These are phyloP conservation scores for Phoxinus phoxinus DNA, from an alignment of 2,113 vertebrate species.

Conservation along the genomic window DNA sequence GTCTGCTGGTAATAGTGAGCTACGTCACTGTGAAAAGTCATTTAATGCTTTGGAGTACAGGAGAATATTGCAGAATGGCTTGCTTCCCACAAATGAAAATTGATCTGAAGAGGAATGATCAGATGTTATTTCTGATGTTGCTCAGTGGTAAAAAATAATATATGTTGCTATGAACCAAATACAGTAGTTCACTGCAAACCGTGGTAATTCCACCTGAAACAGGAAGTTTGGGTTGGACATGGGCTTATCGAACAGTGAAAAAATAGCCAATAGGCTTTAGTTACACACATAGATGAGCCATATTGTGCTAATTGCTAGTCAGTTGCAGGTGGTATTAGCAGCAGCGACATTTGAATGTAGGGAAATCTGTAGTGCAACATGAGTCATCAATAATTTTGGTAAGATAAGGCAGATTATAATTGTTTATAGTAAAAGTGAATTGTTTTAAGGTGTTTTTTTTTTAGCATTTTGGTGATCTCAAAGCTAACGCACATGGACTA, in stretches of 20 bases:
- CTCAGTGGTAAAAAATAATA: background rate
- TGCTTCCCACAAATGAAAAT: too few species aligned
- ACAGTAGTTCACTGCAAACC: background rate
- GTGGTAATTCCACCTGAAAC: background rate
- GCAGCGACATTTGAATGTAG: background rate
- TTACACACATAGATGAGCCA: background rate
- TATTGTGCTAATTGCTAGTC: background rate
- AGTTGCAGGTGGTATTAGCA: background rate
- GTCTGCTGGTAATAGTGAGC: too few species aligned
- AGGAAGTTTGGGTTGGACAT: background rate
- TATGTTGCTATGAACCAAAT: background rate
- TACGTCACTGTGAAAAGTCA: too few species aligned
- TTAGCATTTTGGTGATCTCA: background rate
- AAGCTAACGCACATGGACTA: background rate
- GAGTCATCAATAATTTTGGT: background rate
- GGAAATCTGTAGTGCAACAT: too few species aligned
- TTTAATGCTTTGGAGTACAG: too few species aligned
- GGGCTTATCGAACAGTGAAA: background rate
- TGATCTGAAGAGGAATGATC: too few species aligned
- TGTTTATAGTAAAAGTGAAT: background rate
- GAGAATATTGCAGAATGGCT: too few species aligned
- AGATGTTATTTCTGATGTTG: background rate
- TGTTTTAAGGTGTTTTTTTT: background rate
- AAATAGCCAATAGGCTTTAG: background rate
- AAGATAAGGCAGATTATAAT: background rate